These are phyloP conservation scores for Hetaerina titia DNA, from an alignment of 2,888 invertebrate species.

Conservation along the genomic window DNA sequence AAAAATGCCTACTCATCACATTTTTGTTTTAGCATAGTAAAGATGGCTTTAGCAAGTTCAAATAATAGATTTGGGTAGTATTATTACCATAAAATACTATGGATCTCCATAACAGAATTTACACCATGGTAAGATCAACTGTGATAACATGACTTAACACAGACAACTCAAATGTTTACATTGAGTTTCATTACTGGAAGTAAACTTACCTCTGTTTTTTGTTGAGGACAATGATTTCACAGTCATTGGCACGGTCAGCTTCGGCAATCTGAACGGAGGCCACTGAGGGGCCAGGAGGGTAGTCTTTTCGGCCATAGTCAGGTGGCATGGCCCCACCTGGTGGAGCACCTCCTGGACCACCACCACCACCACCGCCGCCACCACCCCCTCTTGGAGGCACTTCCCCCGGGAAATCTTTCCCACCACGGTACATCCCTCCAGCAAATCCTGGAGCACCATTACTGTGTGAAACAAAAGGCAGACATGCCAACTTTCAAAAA, in stretches of 20 bases:
- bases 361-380: neutral
- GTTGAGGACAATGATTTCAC: slow-evolving; percentile 93
- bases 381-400: slow-evolving; percentile 24
- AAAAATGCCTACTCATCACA: too few species aligned
- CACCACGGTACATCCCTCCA: slow-evolving; percentile 55
- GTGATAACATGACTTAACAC: too few species aligned
- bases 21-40: too few species aligned
- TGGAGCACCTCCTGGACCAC: slow-evolving; percentile 36
- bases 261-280: slow-evolving; percentile 40
- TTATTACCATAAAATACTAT: too few species aligned
- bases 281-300: slow-evolving; percentile 56
- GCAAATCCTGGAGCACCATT: slow-evolving; percentile 35
- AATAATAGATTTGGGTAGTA: too few species aligned
- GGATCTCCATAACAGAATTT: too few species aligned
- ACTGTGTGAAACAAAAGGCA: neutral
- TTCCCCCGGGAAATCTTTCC: slow-evolving; percentile 53
- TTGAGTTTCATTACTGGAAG: neutral
- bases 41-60: too few species aligned
- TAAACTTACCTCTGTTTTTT: slow-evolving; percentile 87
- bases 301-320: slow-evolving; percentile 52
- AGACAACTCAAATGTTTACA: too few species aligned
- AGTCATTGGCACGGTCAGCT: slow-evolving; percentile 82
- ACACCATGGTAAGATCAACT: too few species aligned
- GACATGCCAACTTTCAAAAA: too few species aligned
- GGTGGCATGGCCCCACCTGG: neutral